phyloP scores from a whole-genome alignment of 2,113 vertebrate species.

The Blennius ocellaris region DNA sequence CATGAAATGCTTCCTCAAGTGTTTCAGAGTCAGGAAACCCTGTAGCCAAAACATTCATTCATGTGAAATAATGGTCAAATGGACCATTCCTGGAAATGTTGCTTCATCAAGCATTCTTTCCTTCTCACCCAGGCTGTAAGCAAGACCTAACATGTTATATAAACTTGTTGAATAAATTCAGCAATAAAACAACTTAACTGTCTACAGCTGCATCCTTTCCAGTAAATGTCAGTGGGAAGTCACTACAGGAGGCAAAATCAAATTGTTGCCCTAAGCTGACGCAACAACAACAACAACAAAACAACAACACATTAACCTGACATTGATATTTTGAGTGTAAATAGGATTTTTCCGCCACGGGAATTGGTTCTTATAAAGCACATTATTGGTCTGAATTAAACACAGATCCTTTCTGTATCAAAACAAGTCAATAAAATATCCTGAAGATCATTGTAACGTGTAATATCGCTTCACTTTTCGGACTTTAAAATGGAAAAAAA shows the following conservation, averaged over 20 bases:
- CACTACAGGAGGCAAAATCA: neutral
- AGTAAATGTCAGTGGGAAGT: slow-evolving; percentile 9
- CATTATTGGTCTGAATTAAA: too few relatives aligned
- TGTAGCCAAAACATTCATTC: slow-evolving; percentile 12
- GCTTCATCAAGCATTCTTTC: slow-evolving; percentile 31
- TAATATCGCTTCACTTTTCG: too few relatives aligned
- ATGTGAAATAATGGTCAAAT: slow-evolving; percentile 13
- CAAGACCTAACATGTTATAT: slow-evolving; percentile 24
- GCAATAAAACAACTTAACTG: slow-evolving; percentile 26
- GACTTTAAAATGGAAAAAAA: too few relatives aligned
- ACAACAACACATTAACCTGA: too few relatives aligned
- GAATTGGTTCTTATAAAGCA: too few relatives aligned
- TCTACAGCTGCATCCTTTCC: slow-evolving; percentile 25
- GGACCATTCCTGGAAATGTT: slow-evolving; percentile 40
- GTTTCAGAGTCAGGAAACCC: neutral
- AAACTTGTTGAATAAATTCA: slow-evolving; percentile 26
- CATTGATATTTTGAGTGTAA: too few relatives aligned
- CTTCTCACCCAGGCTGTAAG: neutral
- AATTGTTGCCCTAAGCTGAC: neutral
- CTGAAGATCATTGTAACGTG: too few relatives aligned
- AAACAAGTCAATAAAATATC: too few relatives aligned
- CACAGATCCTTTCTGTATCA: too few relatives aligned
- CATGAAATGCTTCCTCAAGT: slow-evolving; percentile 7
- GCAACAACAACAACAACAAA: too few relatives aligned
- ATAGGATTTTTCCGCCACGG: too few relatives aligned